Percentiles rank a stretch among this genome's conserved stretches.
Conservation (phyloP, 1,140 invertebrate genomes). For the Panonychus citri region DNA sequence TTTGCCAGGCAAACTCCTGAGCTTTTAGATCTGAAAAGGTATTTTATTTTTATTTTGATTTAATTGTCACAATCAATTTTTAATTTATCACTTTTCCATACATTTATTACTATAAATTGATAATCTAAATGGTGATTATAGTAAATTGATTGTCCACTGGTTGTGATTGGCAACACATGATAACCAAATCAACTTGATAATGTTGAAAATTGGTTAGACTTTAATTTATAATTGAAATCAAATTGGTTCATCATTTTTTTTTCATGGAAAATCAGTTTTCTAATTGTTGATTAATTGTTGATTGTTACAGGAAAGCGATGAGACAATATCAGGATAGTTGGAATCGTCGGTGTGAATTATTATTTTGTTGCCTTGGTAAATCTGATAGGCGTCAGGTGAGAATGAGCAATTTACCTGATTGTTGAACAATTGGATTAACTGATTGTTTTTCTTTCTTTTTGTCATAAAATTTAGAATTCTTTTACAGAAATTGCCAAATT, state of each 20-base stretch:
- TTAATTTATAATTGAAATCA: too few species aligned
- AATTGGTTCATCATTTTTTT: not conserved
- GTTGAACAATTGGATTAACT: not conserved
- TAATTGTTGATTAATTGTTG: not conserved
- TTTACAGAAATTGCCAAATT: constrained; percentile 63
- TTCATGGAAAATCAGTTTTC: not conserved
- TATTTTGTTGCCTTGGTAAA: constrained; percentile 64
- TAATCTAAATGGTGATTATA: too few species aligned
- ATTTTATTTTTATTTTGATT: not conserved
- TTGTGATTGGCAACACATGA: too few species aligned
- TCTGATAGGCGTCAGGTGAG: constrained; percentile 44
- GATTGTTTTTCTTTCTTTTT: constrained; percentile 12
- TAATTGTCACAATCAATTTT: too few species aligned
- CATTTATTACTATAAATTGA: too few species aligned
- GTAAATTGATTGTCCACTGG: too few species aligned
- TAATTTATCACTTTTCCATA: too few species aligned
- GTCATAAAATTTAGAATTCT: constrained; percentile 33
- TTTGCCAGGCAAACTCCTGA: not conserved
- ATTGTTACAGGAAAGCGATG: constrained; percentile 47
- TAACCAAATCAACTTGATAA: too few species aligned
- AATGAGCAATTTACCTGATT: not conserved
- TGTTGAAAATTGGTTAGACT: too few species aligned
- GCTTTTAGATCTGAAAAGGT: not conserved
- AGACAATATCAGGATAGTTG: constrained; percentile 71
- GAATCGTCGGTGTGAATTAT: constrained; percentile 54